Evolutionary conservation across 2,888 invertebrate genomes (phyloP), one percentile per base, ranked within the genome.

Genomic region (Hymenopus coronatus): DNA sequence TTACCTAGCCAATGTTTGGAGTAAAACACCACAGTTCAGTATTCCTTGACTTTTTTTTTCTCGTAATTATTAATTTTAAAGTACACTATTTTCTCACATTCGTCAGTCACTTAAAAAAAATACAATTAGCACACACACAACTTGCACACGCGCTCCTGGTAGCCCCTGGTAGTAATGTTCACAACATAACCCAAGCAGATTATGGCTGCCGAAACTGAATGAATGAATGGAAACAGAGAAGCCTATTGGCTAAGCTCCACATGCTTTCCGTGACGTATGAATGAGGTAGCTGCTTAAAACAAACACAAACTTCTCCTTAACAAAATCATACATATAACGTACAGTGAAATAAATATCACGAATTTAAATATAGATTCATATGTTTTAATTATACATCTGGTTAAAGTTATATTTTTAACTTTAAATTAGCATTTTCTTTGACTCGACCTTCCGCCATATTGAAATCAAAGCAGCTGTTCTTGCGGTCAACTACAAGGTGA

Each of bases 141-240:
- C 88, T 40, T 87, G 82, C 88, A 89, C 90, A 89, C 89, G 87
- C 89, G 30, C 89, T 88, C 88, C 82, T 89, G 30, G 2, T 46
- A 82, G 82, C 30, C 89, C 81, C 54, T 40, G 33, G 86, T 85
- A 83, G 88, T 86, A 89, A 54, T 88, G 85, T 86, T 87, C 89
- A 89, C 89, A 89, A 90, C 90, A 88, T 87, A 89, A 86, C 90
- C 88, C 90, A 85, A 40, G 88, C 88, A 90, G 90, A 90, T 91
- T 90, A 90, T 90, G 89, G 90, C 90, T 90, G 90, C 89, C 90
- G 89, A 83, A 40, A 89, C 88, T 90, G 88, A 89, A 91, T 91
- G 90, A 90, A 90, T 90, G 90, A 89, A 89, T 89, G 90, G 89
- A 90, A 90, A 90, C 88, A 89, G 81, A 82, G 33, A 27, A 30